Percentiles rank a stretch among this genome's conserved stretches.
Conservation (phyloP, 2,888 invertebrate species). For the Meganola albula region DNA sequence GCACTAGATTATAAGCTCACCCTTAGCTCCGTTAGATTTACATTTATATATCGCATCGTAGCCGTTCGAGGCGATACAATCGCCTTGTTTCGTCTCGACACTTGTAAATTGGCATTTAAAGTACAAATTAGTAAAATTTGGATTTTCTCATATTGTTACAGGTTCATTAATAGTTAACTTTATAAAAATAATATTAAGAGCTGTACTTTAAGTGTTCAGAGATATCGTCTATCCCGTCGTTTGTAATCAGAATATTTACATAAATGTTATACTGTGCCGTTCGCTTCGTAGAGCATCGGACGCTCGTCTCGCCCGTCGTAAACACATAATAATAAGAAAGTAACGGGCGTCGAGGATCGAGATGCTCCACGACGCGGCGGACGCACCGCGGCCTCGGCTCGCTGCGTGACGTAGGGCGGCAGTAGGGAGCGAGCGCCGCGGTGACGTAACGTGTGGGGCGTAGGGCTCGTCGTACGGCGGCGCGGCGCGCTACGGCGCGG, state of each 20-base stretch:
- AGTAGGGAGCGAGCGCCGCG: neutral
- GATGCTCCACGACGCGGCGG: neutral
- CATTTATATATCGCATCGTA: constrained; percentile 51
- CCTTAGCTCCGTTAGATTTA: constrained; percentile 60
- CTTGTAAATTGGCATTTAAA: constrained; percentile 77
- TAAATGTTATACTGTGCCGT: constrained; percentile 40
- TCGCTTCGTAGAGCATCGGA: constrained; percentile 28
- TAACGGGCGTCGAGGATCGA: neutral
- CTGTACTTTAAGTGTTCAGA: constrained; percentile 78
- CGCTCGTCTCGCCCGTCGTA: constrained; percentile 16
- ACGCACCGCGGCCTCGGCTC: constrained; percentile 14
- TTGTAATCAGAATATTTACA: constrained; percentile 56
- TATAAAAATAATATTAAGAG: constrained; percentile 73
- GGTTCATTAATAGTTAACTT: constrained; percentile 76
- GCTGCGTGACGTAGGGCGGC: constrained; percentile 6
- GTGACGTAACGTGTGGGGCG: constrained; percentile 23
- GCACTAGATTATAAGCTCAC: constrained; percentile 72
- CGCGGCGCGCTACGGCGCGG: constrained; percentile 63
- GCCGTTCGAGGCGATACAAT: constrained; percentile 67
- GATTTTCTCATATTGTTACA: constrained; percentile 77
- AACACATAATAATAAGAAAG: neutral
- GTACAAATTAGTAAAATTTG: constrained; percentile 78
- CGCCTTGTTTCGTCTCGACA: constrained; percentile 67
- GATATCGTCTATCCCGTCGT: constrained; percentile 65
- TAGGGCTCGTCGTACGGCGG: constrained; percentile 76